phyloP scores from a whole-genome alignment of 2,113 vertebrate genomes.

The Chaetura pelagica region DNA sequence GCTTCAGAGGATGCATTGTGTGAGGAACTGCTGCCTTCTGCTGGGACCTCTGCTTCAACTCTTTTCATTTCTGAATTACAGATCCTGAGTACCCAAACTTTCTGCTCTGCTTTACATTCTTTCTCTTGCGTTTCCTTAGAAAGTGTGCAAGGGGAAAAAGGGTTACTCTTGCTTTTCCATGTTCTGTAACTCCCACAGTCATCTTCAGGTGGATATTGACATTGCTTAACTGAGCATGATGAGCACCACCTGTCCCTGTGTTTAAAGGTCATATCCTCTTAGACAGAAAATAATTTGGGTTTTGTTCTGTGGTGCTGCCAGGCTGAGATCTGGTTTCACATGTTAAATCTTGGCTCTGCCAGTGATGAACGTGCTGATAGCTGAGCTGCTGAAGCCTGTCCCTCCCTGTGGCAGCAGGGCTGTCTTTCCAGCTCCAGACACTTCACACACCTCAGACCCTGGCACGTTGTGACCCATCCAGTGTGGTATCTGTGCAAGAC shows the following conservation, averaged over 20 bases:
- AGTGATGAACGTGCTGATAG: background rate
- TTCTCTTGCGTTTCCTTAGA: background rate
- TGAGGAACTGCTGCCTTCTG: background rate
- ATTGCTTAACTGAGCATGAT: background rate
- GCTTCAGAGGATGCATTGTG: background rate
- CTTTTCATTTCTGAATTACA: background rate
- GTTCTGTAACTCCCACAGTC: too few relatives aligned
- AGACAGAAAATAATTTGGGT: background rate
- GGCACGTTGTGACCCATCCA: rapidly evolving
- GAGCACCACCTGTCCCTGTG: background rate
- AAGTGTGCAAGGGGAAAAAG: background rate
- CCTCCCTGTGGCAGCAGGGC: background rate
- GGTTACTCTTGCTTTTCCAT: background rate
- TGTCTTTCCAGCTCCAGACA: background rate
- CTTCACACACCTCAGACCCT: rapidly evolving
- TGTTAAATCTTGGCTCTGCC: background rate
- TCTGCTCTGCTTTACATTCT: background rate
- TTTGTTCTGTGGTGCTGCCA: background rate
- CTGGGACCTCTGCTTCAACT: background rate
- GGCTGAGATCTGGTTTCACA: background rate
- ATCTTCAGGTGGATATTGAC: background rate
- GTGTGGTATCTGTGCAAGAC: rapidly evolving
- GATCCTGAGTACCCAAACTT: background rate
- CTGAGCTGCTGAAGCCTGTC: background rate
- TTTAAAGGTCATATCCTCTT: background rate